Conservation (phyloP, 2,888 invertebrate genomes). For the Anodontia alba region DNA sequence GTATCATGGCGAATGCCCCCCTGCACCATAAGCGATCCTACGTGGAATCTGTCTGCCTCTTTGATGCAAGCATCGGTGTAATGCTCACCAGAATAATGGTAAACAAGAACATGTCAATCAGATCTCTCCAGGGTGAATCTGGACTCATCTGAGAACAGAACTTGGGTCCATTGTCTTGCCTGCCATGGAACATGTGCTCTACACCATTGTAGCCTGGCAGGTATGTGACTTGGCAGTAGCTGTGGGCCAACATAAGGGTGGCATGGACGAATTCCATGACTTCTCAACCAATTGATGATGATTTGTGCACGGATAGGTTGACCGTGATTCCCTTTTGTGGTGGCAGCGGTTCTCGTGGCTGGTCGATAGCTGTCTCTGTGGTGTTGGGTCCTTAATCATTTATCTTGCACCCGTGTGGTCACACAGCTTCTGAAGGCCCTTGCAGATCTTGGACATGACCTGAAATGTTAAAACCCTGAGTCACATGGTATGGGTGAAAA, state of each 20-base stretch:
- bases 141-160: constrained; percentile 39
- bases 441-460: constrained; percentile 10
- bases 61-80: constrained; percentile 21
- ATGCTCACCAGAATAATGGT: constrained; percentile 30
- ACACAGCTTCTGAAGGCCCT: constrained; percentile 20
- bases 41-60: constrained; percentile 29
- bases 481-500: neutral
- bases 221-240: neutral
- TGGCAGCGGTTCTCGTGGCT: neutral
- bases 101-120: constrained; percentile 25
- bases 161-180: constrained; percentile 22
- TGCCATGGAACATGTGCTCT: neutral
- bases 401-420: constrained; percentile 15
- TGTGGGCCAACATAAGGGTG: constrained; percentile 14
- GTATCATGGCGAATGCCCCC: constrained; percentile 16
- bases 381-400: constrained; percentile 7
- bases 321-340: constrained; percentile 22
- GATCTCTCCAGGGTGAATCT: constrained; percentile 18
- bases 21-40: constrained; percentile 41
- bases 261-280: constrained; percentile 12
- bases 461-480: constrained; percentile 4
- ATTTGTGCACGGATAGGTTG: constrained; percentile 14
- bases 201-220: neutral
- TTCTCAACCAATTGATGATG: constrained; percentile 20
- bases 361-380: constrained; percentile 10